phyloP scores from a whole-genome alignment of 2,888 invertebrate species.

The Sceliomorpha sp. region DNA sequence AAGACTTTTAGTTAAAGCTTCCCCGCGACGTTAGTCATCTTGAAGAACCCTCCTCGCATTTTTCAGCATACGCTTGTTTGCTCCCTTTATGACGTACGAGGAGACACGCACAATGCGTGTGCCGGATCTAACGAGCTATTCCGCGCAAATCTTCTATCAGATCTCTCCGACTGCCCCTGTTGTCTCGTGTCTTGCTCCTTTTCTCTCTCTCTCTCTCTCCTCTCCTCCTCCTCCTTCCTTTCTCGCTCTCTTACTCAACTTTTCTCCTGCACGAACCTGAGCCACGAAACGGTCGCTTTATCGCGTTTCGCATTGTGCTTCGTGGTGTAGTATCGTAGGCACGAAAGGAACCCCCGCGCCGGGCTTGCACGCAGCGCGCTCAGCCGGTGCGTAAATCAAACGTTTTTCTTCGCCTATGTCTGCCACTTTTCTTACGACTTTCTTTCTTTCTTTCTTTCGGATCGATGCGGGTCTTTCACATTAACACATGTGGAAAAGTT shows the following conservation, averaged over 20 bases:
- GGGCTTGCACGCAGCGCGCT: too few relatives aligned
- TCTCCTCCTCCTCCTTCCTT: slow-evolving; percentile 9
- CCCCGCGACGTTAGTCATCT: too few relatives aligned
- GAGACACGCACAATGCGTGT: slow-evolving; percentile 77
- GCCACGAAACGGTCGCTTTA: slow-evolving; percentile 38
- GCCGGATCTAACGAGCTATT: slow-evolving; percentile 76
- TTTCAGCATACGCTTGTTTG: too few relatives aligned
- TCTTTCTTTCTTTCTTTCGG: too few relatives aligned
- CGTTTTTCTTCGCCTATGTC: too few relatives aligned
- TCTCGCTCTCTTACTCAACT: slow-evolving; percentile 25
- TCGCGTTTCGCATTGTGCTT: slow-evolving; percentile 52
- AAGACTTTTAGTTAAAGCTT: too few relatives aligned
- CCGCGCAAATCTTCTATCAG: slow-evolving; percentile 69
- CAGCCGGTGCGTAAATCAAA: too few relatives aligned
- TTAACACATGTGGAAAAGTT: too few relatives aligned
- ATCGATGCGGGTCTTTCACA: too few relatives aligned
- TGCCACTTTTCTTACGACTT: too few relatives aligned
- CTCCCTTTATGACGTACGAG: slow-evolving; percentile 50
- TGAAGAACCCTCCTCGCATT: too few relatives aligned
- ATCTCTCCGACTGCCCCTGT: slow-evolving; percentile 38
- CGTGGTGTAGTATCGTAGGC: slow-evolving; percentile 23
- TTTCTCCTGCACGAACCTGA: slow-evolving; percentile 34
- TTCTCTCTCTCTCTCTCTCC: too few relatives aligned
- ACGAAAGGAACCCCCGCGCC: slow-evolving; percentile 7
- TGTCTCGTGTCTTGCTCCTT: slow-evolving; percentile 36